phyloP scores from a whole-genome alignment of 2,888 invertebrate species.

The Poecilus cupreus region DNA sequence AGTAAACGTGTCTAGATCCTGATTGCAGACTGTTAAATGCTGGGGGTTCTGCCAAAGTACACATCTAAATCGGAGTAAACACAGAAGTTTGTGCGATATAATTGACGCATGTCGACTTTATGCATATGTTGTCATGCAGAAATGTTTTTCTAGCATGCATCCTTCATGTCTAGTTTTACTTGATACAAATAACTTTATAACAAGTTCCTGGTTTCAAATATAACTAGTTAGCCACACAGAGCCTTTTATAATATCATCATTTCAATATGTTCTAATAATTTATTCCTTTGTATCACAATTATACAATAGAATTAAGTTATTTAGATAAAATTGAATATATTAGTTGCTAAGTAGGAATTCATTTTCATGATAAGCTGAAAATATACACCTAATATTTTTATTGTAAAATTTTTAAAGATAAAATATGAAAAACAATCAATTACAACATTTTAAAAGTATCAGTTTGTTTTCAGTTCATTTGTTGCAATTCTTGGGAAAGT shows the following conservation, averaged over 20 bases:
- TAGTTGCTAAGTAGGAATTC: too few species aligned
- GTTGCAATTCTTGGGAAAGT: not conserved
- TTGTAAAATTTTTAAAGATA: not conserved
- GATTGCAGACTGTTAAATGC: slow-evolving; percentile 14
- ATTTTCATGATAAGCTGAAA: too few species aligned
- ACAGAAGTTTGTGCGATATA: slow-evolving; percentile 28
- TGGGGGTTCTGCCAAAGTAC: slow-evolving; percentile 28
- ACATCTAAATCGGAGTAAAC: slow-evolving; percentile 26
- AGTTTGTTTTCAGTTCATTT: not conserved
- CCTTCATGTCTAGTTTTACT: not conserved
- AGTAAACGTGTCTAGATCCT: slow-evolving; percentile 4
- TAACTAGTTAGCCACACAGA: too few species aligned
- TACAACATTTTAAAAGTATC: not conserved
- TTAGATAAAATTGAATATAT: too few species aligned
- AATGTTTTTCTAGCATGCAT: slow-evolving; percentile 18
- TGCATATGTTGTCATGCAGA: not conserved
- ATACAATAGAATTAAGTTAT: too few species aligned
- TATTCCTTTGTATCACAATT: too few species aligned
- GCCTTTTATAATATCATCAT: too few species aligned
- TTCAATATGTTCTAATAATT: too few species aligned
- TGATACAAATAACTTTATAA: not conserved
- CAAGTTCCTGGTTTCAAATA: not conserved
- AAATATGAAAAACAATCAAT: not conserved
- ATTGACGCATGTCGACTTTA: slow-evolving; percentile 22
- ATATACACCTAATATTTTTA: too few species aligned